Base-by-base conservation (phyloP, 1,140 invertebrate genomes). In the Bombus consobrinus region DNA sequence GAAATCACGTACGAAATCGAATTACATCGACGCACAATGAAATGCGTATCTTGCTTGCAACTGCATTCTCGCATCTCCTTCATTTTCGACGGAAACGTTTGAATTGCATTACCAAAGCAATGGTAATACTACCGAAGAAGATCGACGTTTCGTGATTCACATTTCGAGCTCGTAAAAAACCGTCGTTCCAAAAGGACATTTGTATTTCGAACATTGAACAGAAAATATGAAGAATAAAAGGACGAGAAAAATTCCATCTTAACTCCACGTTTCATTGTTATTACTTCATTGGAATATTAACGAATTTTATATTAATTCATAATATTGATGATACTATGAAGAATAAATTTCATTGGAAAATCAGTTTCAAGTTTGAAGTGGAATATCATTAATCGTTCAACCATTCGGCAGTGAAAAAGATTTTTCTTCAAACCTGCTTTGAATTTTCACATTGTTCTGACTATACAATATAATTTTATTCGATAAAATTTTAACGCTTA, bases 1-100 rank as follows among this genome's bases (percentile, higher is more conserved):
- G 64, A 53, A 79, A 88, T 83, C 86, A 74, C 71, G 71, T 83
- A 71, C 57, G 69, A 84, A 88, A 87, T 84, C 72, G 76, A 88
- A 88, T 88, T 85, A 85, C 74, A 76, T 76, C 76, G 15, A 25
- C 18, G 47, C n/a, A 66, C 53, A 75, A 82, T 47, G 81, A 66
- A 47, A 75, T 32, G 57, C 81, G 59, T 59, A 85, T 77, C 71
- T 28, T 62, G 34, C 53, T 37, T 41, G 41, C 59, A 66, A 64
- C 43, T 74, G 39, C 47, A 53, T 85, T 62, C 43, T 39, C 71
- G 9, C 53, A 25, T 41, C 75, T 43, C 34, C 37, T 81, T 72
- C 69, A 72, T 72, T 64, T 88, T 81, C 87, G n/a, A 28, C 86
- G 43, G 69, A 9, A 53, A 37, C 37, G 15, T 59, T 59, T 43